These are phyloP conservation scores for Atherinosoma microstoma DNA, from an alignment of 2,797 vertebrate genomes.

Conservation along the genomic window DNA sequence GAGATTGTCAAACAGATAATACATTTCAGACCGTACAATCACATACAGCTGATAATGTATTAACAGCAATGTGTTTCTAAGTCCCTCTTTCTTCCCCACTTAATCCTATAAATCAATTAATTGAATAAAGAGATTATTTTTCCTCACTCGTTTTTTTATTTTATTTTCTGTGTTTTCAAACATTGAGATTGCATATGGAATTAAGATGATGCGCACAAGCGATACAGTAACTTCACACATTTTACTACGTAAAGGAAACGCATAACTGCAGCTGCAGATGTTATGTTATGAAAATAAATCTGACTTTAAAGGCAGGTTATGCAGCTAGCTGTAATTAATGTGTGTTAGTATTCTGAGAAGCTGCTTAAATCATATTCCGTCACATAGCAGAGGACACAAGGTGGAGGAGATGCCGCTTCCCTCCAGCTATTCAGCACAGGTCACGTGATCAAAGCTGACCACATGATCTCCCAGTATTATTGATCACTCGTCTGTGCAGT, in stretches of 20 bases:
- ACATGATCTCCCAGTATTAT: conserved; percentile 31
- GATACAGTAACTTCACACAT: background rate
- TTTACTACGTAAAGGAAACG: background rate
- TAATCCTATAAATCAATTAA: conserved; percentile 30
- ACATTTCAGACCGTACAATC: background rate
- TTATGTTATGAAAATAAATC: background rate
- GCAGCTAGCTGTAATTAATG: too few species aligned
- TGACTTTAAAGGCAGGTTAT: too few species aligned
- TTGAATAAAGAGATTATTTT: conserved; percentile 56
- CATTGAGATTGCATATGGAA: conserved; percentile 3
- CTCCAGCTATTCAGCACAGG: background rate
- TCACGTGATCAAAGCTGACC: conserved; percentile 47
- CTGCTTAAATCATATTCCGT: background rate
- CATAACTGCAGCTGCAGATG: background rate
- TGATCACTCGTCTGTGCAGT: conserved; percentile 49
- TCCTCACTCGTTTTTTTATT: conserved; percentile 30
- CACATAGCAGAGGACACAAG: background rate
- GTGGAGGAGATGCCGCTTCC: background rate
- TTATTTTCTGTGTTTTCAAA: conserved; percentile 29
- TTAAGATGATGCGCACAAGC: background rate
- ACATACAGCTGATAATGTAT: conserved; percentile 4
- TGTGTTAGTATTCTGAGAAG: background rate
- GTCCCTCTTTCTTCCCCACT: conserved; percentile 4
- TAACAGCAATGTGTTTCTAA: background rate
- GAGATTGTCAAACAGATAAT: conserved; percentile 2